These are phyloP conservation scores for Drosophila ironensis DNA, from an alignment of 1,140 invertebrate genomes.

Conservation along the genomic window DNA sequence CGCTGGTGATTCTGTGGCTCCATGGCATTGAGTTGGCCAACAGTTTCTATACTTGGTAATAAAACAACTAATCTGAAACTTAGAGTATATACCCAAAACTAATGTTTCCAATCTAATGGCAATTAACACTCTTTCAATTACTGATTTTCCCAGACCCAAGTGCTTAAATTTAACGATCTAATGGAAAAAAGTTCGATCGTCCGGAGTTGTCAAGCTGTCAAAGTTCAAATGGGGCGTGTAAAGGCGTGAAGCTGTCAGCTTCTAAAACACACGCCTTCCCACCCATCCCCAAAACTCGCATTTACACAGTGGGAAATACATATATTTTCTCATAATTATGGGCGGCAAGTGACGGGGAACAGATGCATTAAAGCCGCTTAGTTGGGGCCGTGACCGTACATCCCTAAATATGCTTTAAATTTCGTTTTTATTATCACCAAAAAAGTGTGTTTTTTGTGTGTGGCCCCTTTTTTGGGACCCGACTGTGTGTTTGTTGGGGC, in stretches of 20 bases:
- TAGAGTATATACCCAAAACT: no score
- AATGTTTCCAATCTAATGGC: no score
- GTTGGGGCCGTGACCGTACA: constrained; percentile 51
- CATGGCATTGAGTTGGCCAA: no score
- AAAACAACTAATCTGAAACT: background rate
- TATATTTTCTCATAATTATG: constrained; percentile 20
- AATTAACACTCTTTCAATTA: background rate
- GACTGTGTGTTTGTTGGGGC: no score
- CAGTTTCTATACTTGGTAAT: no score
- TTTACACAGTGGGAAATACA: background rate
- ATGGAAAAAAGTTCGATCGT: constrained; percentile 5
- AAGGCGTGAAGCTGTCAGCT: constrained; percentile 8
- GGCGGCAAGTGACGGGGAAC: constrained; percentile 13
- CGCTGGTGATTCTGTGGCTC: background rate
- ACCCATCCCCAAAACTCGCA: background rate
- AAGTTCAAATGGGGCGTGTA: constrained; percentile 48
- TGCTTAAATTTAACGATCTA: background rate
- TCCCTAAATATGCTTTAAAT: constrained; percentile 66
- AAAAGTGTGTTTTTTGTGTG: constrained; percentile 41
- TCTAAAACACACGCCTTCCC: background rate
- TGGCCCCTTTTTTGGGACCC: constrained; percentile 17
- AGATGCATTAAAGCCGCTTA: constrained; percentile 61
- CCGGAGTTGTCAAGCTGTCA: constrained; percentile 24
- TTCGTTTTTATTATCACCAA: constrained; percentile 49
- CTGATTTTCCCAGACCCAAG: background rate